Percentiles rank a stretch among this genome's conserved stretches.
Evolutionary conservation across 2,797 vertebrate genomes (phyloP).

Genomic region (Hydrolagus colliei): DNA sequence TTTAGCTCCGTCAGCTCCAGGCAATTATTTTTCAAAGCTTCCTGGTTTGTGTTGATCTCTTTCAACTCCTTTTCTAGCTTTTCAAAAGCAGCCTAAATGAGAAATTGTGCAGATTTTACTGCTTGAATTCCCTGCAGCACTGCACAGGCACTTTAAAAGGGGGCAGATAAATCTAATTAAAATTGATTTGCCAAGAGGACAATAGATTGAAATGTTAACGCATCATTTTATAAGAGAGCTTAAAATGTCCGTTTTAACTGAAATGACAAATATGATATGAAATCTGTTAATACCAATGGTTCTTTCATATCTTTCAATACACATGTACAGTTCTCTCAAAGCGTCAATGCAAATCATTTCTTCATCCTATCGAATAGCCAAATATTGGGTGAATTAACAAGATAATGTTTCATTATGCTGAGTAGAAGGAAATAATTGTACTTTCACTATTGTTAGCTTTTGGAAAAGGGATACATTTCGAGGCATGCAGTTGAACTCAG

Average conservation of each 20-base stretch:
- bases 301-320: not conserved
- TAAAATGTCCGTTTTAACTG: not conserved
- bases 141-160: conserved; percentile 5
- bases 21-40: conserved; percentile 43
- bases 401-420: not conserved
- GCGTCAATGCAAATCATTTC: not conserved
- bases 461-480: not conserved
- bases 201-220: conserved; percentile 18
- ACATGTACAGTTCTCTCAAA: not conserved
- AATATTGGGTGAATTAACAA: not conserved
- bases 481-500: not conserved
- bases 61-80: conserved; percentile 46
- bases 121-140: not conserved
- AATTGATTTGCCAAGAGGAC: not conserved
- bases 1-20: conserved; percentile 43
- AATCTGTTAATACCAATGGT: not conserved
- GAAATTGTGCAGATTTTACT: conserved; percentile 12
- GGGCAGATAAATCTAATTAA: conserved; percentile 24
- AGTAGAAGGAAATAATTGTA: not conserved
- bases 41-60: conserved; percentile 45
- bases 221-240: not conserved
- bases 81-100: conserved; percentile 41
- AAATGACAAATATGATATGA: conserved; percentile 1
- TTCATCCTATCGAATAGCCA: not conserved
- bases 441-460: no score